Evolutionary conservation across 2,797 vertebrate species (phyloP).

Genomic region (Clarias fuscus): DNA sequence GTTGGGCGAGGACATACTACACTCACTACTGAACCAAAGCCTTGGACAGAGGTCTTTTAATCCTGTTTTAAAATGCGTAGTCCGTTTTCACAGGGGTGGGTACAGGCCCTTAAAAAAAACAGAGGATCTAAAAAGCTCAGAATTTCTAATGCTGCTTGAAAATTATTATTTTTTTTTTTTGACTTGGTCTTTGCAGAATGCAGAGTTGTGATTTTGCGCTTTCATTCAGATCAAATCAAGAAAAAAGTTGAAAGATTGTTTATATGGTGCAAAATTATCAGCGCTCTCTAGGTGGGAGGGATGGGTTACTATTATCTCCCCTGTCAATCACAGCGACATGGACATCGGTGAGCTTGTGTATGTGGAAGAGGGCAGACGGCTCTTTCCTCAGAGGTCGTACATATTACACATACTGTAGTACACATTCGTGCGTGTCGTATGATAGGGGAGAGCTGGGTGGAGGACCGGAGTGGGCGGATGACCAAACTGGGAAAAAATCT

Average conservation of each 20-base stretch:
- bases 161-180: neutral
- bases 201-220: neutral
- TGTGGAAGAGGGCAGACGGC: neutral
- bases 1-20: neutral
- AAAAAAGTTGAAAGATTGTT: neutral
- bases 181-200: neutral
- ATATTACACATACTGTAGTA: too few relatives aligned
- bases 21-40: neutral
- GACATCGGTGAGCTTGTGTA: neutral
- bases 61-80: conserved; percentile 13
- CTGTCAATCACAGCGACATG: neutral
- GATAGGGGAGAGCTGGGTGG: neutral
- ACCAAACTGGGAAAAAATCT: neutral
- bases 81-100: neutral
- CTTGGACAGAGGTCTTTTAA: neutral
- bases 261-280: neutral
- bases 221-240: neutral
- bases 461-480: neutral
- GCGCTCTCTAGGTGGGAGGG: neutral
- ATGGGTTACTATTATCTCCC: neutral
- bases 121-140: neutral
- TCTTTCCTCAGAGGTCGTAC: neutral
- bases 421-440: neutral
- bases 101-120: neutral
- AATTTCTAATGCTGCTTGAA: neutral